Base-by-base conservation (phyloP, 2,888 invertebrate genomes). In the Euzetes globulus region DNA sequence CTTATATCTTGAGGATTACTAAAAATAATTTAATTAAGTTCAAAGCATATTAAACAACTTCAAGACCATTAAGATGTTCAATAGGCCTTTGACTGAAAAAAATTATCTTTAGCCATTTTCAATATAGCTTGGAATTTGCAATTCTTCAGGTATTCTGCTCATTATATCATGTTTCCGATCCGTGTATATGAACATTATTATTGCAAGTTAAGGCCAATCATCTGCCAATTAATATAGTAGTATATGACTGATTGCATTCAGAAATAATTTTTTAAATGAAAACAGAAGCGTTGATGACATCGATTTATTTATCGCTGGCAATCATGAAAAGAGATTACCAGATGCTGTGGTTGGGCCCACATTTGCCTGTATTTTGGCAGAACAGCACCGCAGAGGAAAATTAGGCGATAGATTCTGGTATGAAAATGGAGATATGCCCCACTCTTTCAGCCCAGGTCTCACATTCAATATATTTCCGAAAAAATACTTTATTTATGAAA, bases 391-490 rank as follows among this genome's bases (percentile, higher is more conserved):
- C n/a, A 72, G 79, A 37, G 45, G 72, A 13, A 79, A 79, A 72
- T 17, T 77, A 6, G 79, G 78, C 11, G 79, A 79, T 70, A 72
- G 79, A 27, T 79, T 78, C 58, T 79, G 79, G 79, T 79, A 78
- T 65, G 79, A 79, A 65, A 79, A 78, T 58, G 79, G 79, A 25
- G 77, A 75, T 19, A 60, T 76, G 72, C 76, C 77, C 58, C 76
- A 77, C 7, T 78, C 79, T 19, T 78, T 79, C 55, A 76, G 45
- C 9, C 73, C 74, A 77, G 76, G 79, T 78, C 77, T 72, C 17
- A 71, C 17, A 47, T 37, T 33, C 71, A 17, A 17, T 71, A 1
- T 11, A 19, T 19, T 1, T 71, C 29, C n/a, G 9, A 58, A 52
- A 45, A 60, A 17, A 41, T n/a, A 72, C n/a, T 13, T 52, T 9